Percentiles rank a stretch among this genome's conserved stretches.
These are phyloP conservation scores for Scomber scombrus DNA, from an alignment of 2,113 vertebrate genomes.

Conservation along the genomic window DNA sequence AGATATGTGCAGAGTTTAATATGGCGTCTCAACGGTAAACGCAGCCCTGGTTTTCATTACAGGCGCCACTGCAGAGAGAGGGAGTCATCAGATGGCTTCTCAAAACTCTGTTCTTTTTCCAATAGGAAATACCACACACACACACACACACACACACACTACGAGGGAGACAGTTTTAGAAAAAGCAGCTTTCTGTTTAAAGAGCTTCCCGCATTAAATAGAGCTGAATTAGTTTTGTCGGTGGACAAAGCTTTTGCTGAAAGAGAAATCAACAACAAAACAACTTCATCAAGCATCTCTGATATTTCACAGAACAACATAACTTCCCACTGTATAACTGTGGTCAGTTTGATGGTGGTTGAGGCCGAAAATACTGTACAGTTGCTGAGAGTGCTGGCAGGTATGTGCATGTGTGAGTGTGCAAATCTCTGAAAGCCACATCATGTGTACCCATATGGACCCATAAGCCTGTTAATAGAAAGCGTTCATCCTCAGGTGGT, in stretches of 20 bases:
- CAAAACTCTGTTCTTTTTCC: constrained; percentile 78
- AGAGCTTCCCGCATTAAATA: constrained; percentile 28
- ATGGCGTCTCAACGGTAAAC: constrained; percentile 58
- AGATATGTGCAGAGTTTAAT: constrained; percentile 54
- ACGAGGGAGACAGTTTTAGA: constrained; percentile 30
- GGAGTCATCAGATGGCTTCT: constrained; percentile 76
- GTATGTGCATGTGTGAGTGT: constrained; percentile 17
- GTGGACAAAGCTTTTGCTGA: constrained; percentile 3
- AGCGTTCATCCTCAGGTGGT: not conserved
- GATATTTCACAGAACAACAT: constrained; percentile 5
- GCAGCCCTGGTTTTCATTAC: constrained; percentile 77
- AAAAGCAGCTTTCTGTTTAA: constrained; percentile 52
- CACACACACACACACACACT: constrained; percentile 59
- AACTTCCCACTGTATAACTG: constrained; percentile 20
- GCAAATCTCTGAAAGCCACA: constrained; percentile 20
- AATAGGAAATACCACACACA: constrained; percentile 81
- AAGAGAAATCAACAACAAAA: constrained; percentile 14
- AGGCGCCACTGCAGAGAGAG: constrained; percentile 74
- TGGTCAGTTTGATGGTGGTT: constrained; percentile 25
- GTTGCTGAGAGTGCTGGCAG: constrained; percentile 29
- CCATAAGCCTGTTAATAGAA: constrained; percentile 5
- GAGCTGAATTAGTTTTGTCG: constrained; percentile 23
- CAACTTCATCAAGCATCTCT: not conserved
- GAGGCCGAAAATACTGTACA: constrained; percentile 3
- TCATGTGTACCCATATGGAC: not conserved